Evolutionary conservation across 1,140 invertebrate genomes (phyloP).

Genomic region (Nixonia krombeini): DNA sequence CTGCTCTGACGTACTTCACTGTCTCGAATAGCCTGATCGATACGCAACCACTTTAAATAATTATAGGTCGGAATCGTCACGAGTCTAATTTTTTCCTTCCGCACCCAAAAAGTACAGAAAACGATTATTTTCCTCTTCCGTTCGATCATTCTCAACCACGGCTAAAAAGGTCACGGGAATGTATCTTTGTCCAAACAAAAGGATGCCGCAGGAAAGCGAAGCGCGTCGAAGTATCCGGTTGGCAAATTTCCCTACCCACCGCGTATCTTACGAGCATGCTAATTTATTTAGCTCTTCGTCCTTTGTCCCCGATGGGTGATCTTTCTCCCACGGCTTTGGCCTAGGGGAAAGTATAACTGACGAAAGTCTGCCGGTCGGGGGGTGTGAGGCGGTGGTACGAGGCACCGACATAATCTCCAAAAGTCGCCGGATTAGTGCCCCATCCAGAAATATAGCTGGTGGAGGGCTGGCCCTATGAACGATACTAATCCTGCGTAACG

Average conservation of each 20-base stretch:
- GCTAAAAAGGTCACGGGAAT: too few species aligned
- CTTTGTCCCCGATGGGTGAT: conserved; percentile 15
- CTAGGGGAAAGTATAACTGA: conserved; percentile 29
- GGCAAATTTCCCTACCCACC: not conserved
- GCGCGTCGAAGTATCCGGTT: not conserved
- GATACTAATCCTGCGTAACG: conserved; percentile 44
- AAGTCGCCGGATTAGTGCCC: conserved; percentile 51
- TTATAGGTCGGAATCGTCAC: too few species aligned
- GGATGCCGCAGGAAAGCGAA: too few species aligned
- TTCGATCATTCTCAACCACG: too few species aligned
- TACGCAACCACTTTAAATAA: too few species aligned
- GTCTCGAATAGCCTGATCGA: too few species aligned
- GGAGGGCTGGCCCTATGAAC: conserved; percentile 28
- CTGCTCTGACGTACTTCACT: too few species aligned
- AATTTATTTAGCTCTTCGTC: conserved; percentile 15
- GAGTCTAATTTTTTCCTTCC: too few species aligned
- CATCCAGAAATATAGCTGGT: conserved; percentile 38
- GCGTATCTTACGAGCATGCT: not conserved
- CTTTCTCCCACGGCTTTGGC: conserved; percentile 14
- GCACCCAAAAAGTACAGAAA: too few species aligned
- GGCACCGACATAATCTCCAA: conserved; percentile 40
- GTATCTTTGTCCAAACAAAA: too few species aligned
- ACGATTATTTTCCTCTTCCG: too few species aligned
- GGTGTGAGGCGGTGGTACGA: conserved; percentile 25
- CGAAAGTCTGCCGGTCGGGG: conserved; percentile 16